Percentiles rank a stretch among this genome's conserved stretches.
These are phyloP conservation scores for Anas georgica DNA, from an alignment of 2,797 vertebrate species.

Conservation along the genomic window DNA sequence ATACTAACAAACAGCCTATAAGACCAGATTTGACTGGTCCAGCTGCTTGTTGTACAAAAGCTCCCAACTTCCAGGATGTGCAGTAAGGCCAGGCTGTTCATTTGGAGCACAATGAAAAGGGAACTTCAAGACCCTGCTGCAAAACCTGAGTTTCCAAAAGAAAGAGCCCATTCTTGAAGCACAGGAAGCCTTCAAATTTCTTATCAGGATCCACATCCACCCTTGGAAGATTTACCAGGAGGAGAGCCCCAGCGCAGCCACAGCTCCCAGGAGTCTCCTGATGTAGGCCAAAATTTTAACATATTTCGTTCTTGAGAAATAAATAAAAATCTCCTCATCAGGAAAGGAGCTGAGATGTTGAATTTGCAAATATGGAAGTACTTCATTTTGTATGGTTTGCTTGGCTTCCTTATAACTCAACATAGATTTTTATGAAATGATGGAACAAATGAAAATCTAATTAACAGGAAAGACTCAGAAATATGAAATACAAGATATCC, in stretches of 20 bases:
- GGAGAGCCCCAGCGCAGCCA: background rate
- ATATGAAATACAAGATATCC: fast-evolving
- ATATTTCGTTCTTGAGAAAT: background rate
- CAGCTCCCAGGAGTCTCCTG: background rate
- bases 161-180: background rate
- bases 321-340: background rate
- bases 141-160: background rate
- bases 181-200: background rate
- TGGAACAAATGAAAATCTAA: background rate
- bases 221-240: background rate
- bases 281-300: background rate
- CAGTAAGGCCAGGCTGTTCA: background rate
- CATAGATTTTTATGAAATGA: background rate
- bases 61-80: background rate
- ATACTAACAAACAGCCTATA: background rate
- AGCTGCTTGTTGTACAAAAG: background rate
- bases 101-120: background rate
- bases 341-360: background rate
- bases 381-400: background rate
- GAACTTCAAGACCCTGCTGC: background rate
- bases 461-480: background rate
- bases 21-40: background rate
- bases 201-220: background rate
- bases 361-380: background rate
- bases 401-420: background rate